Conservation (phyloP, 2,113 vertebrate genomes). For the Triplophysa rosa region DNA sequence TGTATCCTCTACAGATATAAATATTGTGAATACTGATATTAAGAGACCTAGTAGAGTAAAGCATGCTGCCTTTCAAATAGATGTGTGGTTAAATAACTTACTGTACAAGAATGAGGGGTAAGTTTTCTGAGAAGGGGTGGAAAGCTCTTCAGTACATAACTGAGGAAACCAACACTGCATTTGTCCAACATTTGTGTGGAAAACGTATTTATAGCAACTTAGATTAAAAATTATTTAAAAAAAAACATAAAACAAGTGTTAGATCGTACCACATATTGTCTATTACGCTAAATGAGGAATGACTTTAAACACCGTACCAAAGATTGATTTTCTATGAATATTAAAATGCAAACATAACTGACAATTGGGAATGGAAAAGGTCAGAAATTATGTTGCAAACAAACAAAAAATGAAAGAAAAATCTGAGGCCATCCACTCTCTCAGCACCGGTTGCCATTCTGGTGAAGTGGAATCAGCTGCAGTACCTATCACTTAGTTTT, state of each 20-base stretch:
- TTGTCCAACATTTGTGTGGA: slow-evolving; percentile 35
- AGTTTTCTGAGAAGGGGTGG: slow-evolving; percentile 12
- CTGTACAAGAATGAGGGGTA: slow-evolving; percentile 67
- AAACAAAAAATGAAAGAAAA: slow-evolving; percentile 46
- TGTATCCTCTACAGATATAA: slow-evolving; percentile 55
- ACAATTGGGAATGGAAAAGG: slow-evolving; percentile 10
- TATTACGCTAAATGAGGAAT: slow-evolving; percentile 25
- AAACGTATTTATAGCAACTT: slow-evolving; percentile 17
- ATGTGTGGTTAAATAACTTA: slow-evolving; percentile 73
- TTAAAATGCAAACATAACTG: neutral
- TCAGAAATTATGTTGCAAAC: slow-evolving; percentile 36
- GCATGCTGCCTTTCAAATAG: slow-evolving; percentile 61
- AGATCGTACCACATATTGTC: slow-evolving; percentile 49
- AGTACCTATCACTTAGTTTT: slow-evolving; percentile 75
- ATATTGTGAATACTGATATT: slow-evolving; percentile 62
- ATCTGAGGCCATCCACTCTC: slow-evolving; percentile 54
- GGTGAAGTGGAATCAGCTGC: slow-evolving; percentile 61
- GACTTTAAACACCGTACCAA: slow-evolving; percentile 59
- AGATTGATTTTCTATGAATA: slow-evolving; percentile 38
- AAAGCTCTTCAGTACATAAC: neutral
- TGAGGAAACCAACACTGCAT: too few relatives aligned
- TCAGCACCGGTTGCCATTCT: slow-evolving; percentile 47
- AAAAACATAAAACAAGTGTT: slow-evolving; percentile 35
- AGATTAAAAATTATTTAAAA: slow-evolving; percentile 34
- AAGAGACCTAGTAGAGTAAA: slow-evolving; percentile 55